A percentile compares a stretch with the other conserved stretches of the same genome.
Conservation (phyloP, 2,888 invertebrate species). For the Ophraella communa region DNA sequence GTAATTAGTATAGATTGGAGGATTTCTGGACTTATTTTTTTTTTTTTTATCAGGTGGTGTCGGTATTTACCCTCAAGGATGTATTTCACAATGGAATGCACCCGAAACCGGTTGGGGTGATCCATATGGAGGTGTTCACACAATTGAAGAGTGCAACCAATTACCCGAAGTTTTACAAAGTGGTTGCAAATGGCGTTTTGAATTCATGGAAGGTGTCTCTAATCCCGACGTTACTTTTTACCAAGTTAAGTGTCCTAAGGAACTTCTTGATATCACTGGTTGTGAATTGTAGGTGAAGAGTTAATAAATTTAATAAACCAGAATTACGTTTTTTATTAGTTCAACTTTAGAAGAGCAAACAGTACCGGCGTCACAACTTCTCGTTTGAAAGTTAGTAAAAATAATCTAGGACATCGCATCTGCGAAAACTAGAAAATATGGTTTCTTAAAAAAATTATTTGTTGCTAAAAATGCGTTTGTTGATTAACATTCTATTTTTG, state of each 20-base stretch:
- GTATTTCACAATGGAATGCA: conserved; percentile 32
- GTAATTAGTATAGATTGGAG: no score
- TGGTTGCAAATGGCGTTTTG: conserved; percentile 33
- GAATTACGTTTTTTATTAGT: neutral
- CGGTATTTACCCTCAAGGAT: conserved; percentile 32
- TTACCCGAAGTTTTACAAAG: conserved; percentile 28
- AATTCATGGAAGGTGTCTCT: conserved; percentile 32
- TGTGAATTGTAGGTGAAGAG: conserved; percentile 10
- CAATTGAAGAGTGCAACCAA: conserved; percentile 26
- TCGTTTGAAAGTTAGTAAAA: no score
- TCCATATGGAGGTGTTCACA: conserved; percentile 25
- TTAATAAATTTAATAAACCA: neutral
- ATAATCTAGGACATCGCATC: no score
- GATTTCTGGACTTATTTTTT: no score
- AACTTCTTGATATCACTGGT: conserved; percentile 20
- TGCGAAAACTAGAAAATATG: no score
- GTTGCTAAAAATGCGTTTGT: no score
- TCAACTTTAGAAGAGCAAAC: no score
- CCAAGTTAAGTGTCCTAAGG: conserved; percentile 33
- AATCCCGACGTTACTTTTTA: conserved; percentile 33
- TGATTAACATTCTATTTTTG: no score
- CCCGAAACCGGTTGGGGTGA: conserved; percentile 29
- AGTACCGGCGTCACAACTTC: no score
- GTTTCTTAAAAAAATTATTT: no score
- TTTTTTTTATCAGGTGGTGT: conserved; percentile 28